Evolutionary conservation across 2,113 vertebrate species (phyloP), one percentile per base, ranked within the genome.

Genomic region (Mesocricetus auratus): DNA sequence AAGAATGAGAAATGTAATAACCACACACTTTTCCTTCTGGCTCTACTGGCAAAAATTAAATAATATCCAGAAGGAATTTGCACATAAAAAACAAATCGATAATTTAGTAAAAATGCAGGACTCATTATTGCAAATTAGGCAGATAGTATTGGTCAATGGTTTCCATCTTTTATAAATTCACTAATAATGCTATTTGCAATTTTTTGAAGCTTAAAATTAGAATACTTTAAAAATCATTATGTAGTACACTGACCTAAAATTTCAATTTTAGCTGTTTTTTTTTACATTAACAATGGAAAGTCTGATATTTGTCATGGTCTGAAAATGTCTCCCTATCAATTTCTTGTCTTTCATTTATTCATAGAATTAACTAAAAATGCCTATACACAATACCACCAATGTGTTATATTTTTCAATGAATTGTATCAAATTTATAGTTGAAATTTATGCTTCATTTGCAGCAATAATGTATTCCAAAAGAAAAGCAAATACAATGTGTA

Each of bases 1-100:
- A 36, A 9, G 17, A 1, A 77, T n/a, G 0, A 5, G 9, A 39
- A 31, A 29, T 5, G 5, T 15, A 7, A 5, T 7, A 47, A 58
- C 7, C 13, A 4, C 21, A 16, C 29, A 13, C 1, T 26, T 19
- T 2, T 45, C 9, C 12, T 13, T 62, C 58, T 45, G 15, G 39
- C 13, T 4, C 8, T 19, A 10, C 15, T 47, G 21, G 0, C 7
- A 53, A 50, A 53, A 69, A 24, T 33, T 60, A 86, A 21, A 8
- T 50, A 64, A 16, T 8, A 16, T n/a, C 3, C 16, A 69, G 12
- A 39, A 47, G 2, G 7, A 50, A 2, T 69, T 47, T 39, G 1
- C 21, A 50, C 1, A 5, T 58, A 21, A 31, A 60, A 60, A 4
- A 2, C n/a, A 36, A 4, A 12, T 69, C 31, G 15, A 22, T 2